These are phyloP conservation scores for Amphipyra berbera DNA, from an alignment of 2,888 invertebrate species.

Conservation along the genomic window DNA sequence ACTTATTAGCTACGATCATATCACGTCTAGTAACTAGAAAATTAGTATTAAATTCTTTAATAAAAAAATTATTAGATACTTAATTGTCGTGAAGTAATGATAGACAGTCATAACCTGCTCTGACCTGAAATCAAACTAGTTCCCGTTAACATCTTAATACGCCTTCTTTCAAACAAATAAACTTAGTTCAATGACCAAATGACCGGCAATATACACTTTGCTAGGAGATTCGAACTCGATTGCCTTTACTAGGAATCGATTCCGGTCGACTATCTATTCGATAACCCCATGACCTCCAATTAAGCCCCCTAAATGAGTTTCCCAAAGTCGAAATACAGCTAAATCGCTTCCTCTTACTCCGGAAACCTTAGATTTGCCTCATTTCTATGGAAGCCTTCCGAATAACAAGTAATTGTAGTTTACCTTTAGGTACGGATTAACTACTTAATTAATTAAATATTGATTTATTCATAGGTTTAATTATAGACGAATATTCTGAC, in stretches of 20 bases:
- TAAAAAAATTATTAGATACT: no score
- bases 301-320: conserved; percentile 39
- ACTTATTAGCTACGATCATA: no score
- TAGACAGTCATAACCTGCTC: no score
- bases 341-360: conserved; percentile 16
- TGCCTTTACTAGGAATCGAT: conserved; percentile 29
- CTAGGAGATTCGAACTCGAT: conserved; percentile 14
- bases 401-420: conserved; percentile 17
- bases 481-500: conserved; percentile 1
- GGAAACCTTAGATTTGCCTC: conserved; percentile 15
- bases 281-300: conserved; percentile 43
- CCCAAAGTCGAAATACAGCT: conserved; percentile 25
- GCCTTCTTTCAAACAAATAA: neutral
- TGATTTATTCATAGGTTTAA: conserved; percentile 13
- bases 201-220: neutral
- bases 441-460: conserved; percentile 1
- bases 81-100: no score
- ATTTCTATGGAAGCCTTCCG: conserved; percentile 10
- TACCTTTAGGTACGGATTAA: conserved; percentile 7
- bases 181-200: neutral
- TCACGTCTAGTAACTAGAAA: no score
- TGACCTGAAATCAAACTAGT: no score
- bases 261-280: conserved; percentile 30
- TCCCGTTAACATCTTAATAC: no score
- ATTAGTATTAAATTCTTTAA: no score